phyloP scores from a whole-genome alignment of 1,140 invertebrate genomes.

The Hyphantria cunea region DNA sequence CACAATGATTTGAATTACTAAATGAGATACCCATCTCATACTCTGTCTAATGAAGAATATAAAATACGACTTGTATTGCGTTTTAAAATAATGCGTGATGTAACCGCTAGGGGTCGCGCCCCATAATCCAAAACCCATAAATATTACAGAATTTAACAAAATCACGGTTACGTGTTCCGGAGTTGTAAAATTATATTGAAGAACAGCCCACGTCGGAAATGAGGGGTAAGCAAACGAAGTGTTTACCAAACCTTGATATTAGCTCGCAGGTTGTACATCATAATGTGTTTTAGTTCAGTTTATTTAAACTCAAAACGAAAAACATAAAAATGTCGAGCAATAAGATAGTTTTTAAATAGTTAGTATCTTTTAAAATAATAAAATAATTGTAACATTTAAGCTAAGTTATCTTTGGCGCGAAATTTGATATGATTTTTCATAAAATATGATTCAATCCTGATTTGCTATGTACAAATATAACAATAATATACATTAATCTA shows the following conservation, averaged over 20 bases:
- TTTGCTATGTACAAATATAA: no score
- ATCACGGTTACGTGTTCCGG: conserved; percentile 49
- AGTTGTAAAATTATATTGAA: conserved; percentile 54
- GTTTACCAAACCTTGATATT: conserved; percentile 24
- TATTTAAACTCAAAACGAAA: conserved; percentile 13
- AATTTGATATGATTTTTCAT: no score
- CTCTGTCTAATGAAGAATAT: no score
- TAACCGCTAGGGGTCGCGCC: conserved; percentile 23
- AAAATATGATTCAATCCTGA: no score
- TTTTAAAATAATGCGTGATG: conserved; percentile 25
- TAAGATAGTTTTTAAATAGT: no score
- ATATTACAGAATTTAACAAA: conserved; percentile 42
- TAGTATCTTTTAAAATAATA: no score
- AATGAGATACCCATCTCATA: not conserved
- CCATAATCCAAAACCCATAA: conserved; percentile 39
- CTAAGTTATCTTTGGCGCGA: no score
- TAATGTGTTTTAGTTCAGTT: conserved; percentile 22
- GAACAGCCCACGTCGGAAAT: conserved; percentile 22
- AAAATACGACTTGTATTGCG: conserved; percentile 12
- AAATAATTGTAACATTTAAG: no score
- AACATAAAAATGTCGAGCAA: no score
- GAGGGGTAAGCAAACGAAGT: conserved; percentile 27
- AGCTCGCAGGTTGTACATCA: conserved; percentile 17
- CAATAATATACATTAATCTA: no score
- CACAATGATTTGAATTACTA: not conserved